These are phyloP conservation scores for Lepus oiostolus DNA, from an alignment of 2,797 vertebrate species.

Conservation along the genomic window DNA sequence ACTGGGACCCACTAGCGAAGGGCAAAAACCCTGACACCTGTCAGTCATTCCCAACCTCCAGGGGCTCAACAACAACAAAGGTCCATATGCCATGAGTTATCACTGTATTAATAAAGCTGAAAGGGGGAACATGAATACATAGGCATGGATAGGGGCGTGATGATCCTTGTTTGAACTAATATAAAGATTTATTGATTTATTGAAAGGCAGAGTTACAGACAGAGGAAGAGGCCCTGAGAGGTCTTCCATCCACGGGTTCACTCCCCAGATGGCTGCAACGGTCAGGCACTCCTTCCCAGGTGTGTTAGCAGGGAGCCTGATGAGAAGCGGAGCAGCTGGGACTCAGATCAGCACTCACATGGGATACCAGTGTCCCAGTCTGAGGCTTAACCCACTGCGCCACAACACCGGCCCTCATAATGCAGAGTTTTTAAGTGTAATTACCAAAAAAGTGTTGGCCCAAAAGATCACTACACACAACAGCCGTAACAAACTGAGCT, in stretches of 20 bases:
- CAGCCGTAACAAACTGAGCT: conserved; percentile 28
- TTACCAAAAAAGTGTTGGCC: background rate
- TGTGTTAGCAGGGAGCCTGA: no score
- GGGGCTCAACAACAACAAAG: background rate
- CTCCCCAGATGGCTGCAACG: no score
- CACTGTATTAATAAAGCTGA: background rate
- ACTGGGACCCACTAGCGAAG: background rate
- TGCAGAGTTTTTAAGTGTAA: background rate
- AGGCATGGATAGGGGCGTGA: background rate
- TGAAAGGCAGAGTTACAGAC: no score
- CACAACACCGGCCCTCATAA: background rate
- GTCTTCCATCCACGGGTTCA: no score
- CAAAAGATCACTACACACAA: background rate
- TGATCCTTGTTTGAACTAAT: background rate
- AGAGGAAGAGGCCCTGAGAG: no score
- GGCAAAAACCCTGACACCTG: background rate
- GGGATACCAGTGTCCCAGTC: no score
- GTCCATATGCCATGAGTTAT: background rate
- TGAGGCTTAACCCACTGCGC: no score
- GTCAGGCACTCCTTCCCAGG: no score
- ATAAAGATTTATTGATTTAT: no score
- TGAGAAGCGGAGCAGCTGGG: no score
- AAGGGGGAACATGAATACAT: no score
- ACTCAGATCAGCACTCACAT: no score
- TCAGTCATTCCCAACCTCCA: conserved; percentile 4